Base-by-base conservation (phyloP, 2,888 invertebrate species). In the Hemaris fuciformis region DNA sequence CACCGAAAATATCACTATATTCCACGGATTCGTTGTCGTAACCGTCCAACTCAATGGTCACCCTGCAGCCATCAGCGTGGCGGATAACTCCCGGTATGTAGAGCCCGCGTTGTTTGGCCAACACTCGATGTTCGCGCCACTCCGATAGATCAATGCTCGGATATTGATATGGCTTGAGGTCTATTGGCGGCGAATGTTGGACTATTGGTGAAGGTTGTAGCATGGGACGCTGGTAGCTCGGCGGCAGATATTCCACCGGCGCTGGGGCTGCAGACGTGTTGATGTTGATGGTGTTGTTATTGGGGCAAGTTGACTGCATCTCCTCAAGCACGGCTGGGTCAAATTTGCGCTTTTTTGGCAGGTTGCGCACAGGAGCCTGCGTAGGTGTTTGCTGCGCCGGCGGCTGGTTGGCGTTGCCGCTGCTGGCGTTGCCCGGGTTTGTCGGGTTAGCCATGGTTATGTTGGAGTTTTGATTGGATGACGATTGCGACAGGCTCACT, bases 321-420 rank as follows among this genome's bases (percentile, higher is more conserved):
- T 96, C 96, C 84, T 97, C 97, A 62, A 96, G 89, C 76, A 96
- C 96, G 48, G 96, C 95, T 48, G 95, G 95, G 85, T 96, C 95
- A 80, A 96, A 97, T 89, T 98, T 98, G 68, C 99, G 94, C 90
- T 99, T 99, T 90, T 99, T 99, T 63, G 99, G 99, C 82, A 98
- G 95, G 85, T 97, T 97, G 67, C 96, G 93, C 68, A 95, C 94
- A 66, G 95, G 94, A 62, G 92, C 91, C 73, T 93, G 94, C 31
- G 93, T 89, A 63, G 93, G 93, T 65, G 88, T 76, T 59, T 86
- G 87, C 68, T 91, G 88, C 1, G 81, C 69, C 18, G 84, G 76
- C 31, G 83, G 75, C 60, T 85, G 88, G 5, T 73, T 73, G 8
- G 72, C 74, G 57, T 76, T 80, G 70, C 81, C 84, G 76, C 84